These are phyloP conservation scores for Onychostoma macrolepis DNA, from an alignment of 2,113 vertebrate species.

Conservation along the genomic window DNA sequence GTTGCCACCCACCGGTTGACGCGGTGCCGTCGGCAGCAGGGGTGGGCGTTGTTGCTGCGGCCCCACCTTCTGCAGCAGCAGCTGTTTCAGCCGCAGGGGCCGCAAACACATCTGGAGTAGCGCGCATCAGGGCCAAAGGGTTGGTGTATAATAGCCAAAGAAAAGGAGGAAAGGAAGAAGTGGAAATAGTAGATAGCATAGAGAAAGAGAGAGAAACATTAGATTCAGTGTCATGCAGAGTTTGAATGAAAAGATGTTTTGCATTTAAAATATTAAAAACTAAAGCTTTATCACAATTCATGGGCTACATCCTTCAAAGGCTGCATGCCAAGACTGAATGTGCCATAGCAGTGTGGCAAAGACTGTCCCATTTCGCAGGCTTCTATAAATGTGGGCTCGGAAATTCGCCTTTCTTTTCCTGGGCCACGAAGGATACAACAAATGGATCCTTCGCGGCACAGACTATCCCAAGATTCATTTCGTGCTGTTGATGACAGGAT, in stretches of 20 bases:
- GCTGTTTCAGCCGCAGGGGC: constrained; percentile 87
- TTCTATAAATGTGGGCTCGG: no score
- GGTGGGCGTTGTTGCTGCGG: constrained; percentile 80
- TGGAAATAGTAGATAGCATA: neutral
- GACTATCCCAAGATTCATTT: no score
- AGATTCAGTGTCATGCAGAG: constrained; percentile 11
- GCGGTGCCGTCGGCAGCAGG: constrained; percentile 85
- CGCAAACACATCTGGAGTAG: constrained; percentile 89
- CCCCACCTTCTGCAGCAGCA: constrained; percentile 85
- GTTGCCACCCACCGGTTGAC: constrained; percentile 85
- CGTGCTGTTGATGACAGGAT: no score
- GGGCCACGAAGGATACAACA: neutral
- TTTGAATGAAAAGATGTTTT: neutral
- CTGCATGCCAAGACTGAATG: neutral
- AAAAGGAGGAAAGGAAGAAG: constrained; percentile 10
- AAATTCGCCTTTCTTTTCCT: neutral
- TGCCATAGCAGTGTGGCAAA: no score
- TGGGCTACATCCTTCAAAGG: neutral
- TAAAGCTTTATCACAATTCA: neutral
- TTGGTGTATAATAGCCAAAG: constrained; percentile 65
- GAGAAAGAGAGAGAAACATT: constrained; percentile 2
- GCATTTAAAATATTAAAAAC: neutral
- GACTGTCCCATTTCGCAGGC: neutral
- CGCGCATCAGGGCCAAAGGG: constrained; percentile 16
- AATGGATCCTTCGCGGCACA: no score